phyloP scores from a whole-genome alignment of 2,797 vertebrate genomes.

The Onychomys arenicola region DNA sequence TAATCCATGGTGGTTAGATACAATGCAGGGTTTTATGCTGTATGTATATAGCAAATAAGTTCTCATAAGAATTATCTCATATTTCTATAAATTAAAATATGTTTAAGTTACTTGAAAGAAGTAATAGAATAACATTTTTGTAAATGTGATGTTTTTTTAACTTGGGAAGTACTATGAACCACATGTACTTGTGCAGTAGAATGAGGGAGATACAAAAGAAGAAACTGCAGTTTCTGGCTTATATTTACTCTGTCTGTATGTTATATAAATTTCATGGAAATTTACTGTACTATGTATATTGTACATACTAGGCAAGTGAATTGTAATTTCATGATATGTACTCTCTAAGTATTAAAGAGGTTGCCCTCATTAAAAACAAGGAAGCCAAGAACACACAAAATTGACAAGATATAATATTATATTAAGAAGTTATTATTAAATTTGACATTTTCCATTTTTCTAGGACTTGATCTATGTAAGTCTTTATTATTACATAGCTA shows the following conservation, averaged over 20 bases:
- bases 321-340: conserved; percentile 8
- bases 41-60: neutral
- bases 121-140: neutral
- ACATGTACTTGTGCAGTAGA: neutral
- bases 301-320: neutral
- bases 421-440: neutral
- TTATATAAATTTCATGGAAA: conserved; percentile 3
- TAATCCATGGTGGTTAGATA: neutral
- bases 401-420: neutral
- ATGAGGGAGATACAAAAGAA: neutral
- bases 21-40: neutral
- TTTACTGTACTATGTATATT: neutral
- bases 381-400: neutral
- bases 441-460: neutral
- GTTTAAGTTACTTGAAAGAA: conserved; percentile 23
- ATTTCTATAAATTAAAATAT: conserved; percentile 57
- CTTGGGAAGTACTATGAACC: neutral
- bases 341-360: neutral
- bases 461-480: neutral
- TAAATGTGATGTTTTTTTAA: conserved; percentile 28
- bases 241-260: neutral
- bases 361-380: neutral
- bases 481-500: neutral
- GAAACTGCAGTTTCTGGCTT: neutral
- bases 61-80: neutral